Percentiles rank a stretch among this genome's conserved stretches.
phyloP scores from a whole-genome alignment of 2,888 invertebrate genomes.

The Strigamia crassipes region DNA sequence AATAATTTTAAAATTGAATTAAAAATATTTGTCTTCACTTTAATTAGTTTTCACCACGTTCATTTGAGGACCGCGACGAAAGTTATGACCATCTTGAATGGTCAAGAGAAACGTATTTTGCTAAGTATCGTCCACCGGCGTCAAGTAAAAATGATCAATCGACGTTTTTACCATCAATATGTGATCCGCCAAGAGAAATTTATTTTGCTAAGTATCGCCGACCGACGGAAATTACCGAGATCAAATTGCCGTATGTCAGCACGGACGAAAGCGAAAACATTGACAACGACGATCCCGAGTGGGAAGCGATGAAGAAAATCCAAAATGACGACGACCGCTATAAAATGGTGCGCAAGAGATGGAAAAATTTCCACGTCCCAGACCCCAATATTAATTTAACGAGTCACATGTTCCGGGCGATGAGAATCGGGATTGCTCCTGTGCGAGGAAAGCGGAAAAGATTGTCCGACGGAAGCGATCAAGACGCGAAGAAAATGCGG shows the following conservation, averaged over 20 bases:
- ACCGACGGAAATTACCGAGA: no score
- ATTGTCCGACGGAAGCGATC: background rate
- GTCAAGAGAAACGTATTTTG: no score
- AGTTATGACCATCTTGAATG: no score
- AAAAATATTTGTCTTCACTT: no score
- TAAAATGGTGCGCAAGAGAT: conserved; percentile 43
- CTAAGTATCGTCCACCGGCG: no score
- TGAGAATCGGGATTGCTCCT: background rate
- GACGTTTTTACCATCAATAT: no score
- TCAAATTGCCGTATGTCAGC: conserved; percentile 39
- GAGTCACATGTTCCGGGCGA: conserved; percentile 8
- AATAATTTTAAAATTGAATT: no score
- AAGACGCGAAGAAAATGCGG: background rate
- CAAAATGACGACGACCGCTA: conserved; percentile 48
- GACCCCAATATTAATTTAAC: conserved; percentile 45
- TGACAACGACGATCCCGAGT: conserved; percentile 47
- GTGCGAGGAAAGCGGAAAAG: background rate
- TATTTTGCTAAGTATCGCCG: no score
- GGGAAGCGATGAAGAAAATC: conserved; percentile 39
- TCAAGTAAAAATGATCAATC: background rate
- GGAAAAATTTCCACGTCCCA: conserved; percentile 45
- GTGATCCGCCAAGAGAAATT: no score
- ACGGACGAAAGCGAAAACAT: conserved; percentile 44
- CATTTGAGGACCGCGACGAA: no score
- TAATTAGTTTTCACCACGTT: no score